Base-by-base conservation (phyloP, 2,888 invertebrate genomes). In the Troides oblongomaculatus region DNA sequence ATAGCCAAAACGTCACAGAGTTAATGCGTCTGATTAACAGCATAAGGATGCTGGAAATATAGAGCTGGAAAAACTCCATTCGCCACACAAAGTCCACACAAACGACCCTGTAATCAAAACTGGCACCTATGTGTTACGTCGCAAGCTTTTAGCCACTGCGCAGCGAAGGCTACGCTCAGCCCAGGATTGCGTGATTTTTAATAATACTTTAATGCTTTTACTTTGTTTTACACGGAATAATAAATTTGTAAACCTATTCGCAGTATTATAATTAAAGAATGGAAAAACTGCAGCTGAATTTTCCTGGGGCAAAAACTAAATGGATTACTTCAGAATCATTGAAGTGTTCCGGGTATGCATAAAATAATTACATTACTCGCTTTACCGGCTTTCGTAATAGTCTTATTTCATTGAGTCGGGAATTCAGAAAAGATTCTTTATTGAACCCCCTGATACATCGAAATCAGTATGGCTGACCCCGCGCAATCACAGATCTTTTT, bases 401-500 rank as follows among this genome's bases (percentile, higher is more conserved):
- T 60, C 14, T 58, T 25, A 21, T 67, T 25, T 63, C 53, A 61
- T 69, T 46, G 53, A 64, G 64, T 64, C 39, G 63, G 56, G 53
- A 64, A 68, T 68, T 69, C 43, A 64, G 56, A 65, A 23, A 62
- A 50, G 50, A 62, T 36, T 62, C 58, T 58, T 70, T 66, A 70
- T 70, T 62, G 36, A 62, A 57, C 46, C 57, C 56, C 58, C 58
- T 66, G 66, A n/a, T 53, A 70, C 66, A 70, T 67, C 67, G 70
- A 67, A 70, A 70, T 53, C 57, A 23, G 64, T 64, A 46, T 30
- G 46, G 57, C 70, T 70, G 67, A 70, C 70, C 70, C 67, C 61
- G 70, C 70, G 61, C 70, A 70, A 70, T 70, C 70, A 70, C 61
- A 61, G 67, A 23, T 64, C 70, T 70, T 67, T 66, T 70, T 70